These are phyloP conservation scores for Poeciliopsis infans DNA, from an alignment of 2,797 vertebrate species.

Conservation along the genomic window DNA sequence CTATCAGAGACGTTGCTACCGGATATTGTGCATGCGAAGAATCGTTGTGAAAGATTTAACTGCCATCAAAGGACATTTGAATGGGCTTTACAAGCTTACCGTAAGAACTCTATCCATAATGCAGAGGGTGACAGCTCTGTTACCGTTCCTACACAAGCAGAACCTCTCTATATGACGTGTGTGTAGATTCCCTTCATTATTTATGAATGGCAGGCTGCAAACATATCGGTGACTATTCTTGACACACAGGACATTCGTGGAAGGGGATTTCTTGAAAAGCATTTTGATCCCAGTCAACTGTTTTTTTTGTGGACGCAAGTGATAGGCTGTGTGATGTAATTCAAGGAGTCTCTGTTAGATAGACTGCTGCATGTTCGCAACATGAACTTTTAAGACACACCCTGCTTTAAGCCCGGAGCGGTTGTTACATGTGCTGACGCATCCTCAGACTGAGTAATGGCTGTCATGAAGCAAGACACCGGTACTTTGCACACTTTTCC, in stretches of 20 bases:
- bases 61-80: constrained; percentile 66
- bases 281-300: constrained; percentile 11
- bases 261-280: constrained; percentile 33
- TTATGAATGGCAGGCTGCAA: constrained; percentile 55
- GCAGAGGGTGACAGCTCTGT: constrained; percentile 70
- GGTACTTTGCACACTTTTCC: constrained; percentile 61
- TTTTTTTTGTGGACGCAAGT: constrained; percentile 20
- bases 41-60: constrained; percentile 78
- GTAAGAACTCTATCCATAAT: constrained; percentile 79
- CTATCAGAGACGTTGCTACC: constrained; percentile 53
- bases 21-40: constrained; percentile 67
- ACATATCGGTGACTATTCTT: constrained; percentile 47
- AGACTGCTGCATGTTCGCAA: constrained; percentile 45
- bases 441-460: constrained; percentile 50
- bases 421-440: constrained; percentile 56
- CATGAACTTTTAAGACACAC: constrained; percentile 53
- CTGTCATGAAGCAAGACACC: constrained; percentile 43
- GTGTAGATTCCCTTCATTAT: constrained; percentile 57
- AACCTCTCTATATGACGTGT: constrained; percentile 63
- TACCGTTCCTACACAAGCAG: constrained; percentile 58
- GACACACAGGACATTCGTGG: constrained; percentile 3
- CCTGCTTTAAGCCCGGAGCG: constrained; percentile 49
- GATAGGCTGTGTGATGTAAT: constrained; percentile 18
- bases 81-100: constrained; percentile 71
- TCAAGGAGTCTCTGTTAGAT: constrained; percentile 27